A percentile compares a stretch with the other conserved stretches of the same genome.
These are phyloP conservation scores for Ctenoplectra terminalis DNA, from an alignment of 1,140 invertebrate species.

Conservation along the genomic window DNA sequence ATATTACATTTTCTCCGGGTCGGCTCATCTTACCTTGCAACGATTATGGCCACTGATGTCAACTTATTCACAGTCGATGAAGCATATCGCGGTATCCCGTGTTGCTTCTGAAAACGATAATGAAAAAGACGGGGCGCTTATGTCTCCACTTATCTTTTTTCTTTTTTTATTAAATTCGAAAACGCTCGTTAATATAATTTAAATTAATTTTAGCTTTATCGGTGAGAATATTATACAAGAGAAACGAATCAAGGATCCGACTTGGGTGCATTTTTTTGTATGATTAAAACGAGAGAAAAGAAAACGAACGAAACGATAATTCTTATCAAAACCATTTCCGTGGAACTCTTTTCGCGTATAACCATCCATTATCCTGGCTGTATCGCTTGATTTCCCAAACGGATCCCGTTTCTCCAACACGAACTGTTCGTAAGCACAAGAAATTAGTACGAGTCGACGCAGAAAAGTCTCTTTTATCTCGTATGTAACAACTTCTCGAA, in stretches of 20 bases:
- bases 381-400: conserved; percentile 5
- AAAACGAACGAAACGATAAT: not conserved
- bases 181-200: not conserved
- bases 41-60: conserved; percentile 63
- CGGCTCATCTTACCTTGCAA: conserved; percentile 50
- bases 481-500: not conserved
- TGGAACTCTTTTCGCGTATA: not conserved
- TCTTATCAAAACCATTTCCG: not conserved
- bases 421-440: not conserved
- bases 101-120: conserved; percentile 35
- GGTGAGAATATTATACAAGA: no score
- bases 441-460: not conserved
- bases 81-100: conserved; percentile 26
- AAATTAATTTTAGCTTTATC: no score
- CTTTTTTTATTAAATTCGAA: conserved; percentile 12
- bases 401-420: not conserved
- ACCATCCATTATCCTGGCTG: not conserved
- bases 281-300: not conserved
- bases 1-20: conserved; percentile 62
- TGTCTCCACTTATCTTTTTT: not conserved
- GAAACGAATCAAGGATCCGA: no score
- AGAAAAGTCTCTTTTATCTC: not conserved
- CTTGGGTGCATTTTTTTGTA: not conserved
- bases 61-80: conserved; percentile 57
- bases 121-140: conserved; percentile 20